Base-by-base conservation (phyloP, 2,888 invertebrate genomes). In the Tetranychus truncatus region DNA sequence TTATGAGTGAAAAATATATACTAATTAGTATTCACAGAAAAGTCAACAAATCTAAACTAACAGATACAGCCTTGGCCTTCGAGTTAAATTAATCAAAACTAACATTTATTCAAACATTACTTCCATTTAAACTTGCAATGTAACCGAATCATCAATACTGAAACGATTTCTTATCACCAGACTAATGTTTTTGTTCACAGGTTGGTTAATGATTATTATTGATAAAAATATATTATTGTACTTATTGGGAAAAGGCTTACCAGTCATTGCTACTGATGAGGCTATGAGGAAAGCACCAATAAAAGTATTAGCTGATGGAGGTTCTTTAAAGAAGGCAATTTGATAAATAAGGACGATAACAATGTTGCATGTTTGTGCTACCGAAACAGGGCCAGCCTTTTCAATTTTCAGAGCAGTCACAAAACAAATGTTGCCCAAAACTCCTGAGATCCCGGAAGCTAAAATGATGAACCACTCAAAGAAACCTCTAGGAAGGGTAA, bases 261-360 rank as follows among this genome's bases (percentile, higher is more conserved):
- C 73, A 7, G 34, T 73, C 11, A 73, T 9, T n/a, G 44, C 65
- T 55, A 73, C 73, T 73, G 73, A 73, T 46, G 65, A 65, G 55
- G 24, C 65, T 18, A 74, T 69, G 20, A 74, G n/a, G 21, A 69
- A 24, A 9, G 69, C 66, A 66, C 74, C 74, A 45, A 69, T 45
- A 15, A 74, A 45, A 67, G 44, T 74, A 11, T 11, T 24, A 6
- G 21, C 8, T 21, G 74, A 44, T 8, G 67, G 24, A 66, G 74
- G 69, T 45, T 74, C 74, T 18, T 34, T 45, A 34, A 74, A 69
- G 66, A 74, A 74, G 8, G 45, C 20, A 11, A 74, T 21, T 21
- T 74, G 74, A 74, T 74, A 74, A 44, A 74, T 67, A 18, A 74
- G 45, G 18, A 69, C 74, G 44, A 74, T 44, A 11, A 74, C 74